These are phyloP conservation scores for Troilus luridus DNA, from an alignment of 2,888 invertebrate species.

Conservation along the genomic window DNA sequence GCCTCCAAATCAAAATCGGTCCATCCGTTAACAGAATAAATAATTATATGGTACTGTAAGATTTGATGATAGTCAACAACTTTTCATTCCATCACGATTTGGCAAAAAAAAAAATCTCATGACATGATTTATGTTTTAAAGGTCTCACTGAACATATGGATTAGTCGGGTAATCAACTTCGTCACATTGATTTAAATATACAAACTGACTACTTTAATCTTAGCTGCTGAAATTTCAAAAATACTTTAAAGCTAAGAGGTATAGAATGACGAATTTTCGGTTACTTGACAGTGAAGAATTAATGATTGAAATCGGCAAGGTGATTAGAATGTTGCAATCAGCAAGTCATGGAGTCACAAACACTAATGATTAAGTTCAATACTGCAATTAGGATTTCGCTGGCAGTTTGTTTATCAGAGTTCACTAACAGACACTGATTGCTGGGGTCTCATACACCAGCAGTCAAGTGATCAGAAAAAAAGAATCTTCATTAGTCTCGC, in stretches of 20 bases:
- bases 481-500: too few species aligned
- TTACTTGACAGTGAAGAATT: neutral
- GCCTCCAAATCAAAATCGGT: too few species aligned
- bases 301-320: neutral
- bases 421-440: neutral
- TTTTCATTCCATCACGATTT: too few species aligned
- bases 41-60: too few species aligned
- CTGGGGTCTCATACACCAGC: neutral
- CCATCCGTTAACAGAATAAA: too few species aligned
- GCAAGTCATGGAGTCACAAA: neutral
- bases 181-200: neutral
- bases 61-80: too few species aligned
- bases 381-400: neutral
- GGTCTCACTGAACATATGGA: too few species aligned
- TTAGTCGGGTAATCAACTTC: neutral
- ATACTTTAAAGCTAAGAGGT: neutral
- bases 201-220: neutral
- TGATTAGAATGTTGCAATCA: neutral
- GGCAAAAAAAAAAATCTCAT: too few species aligned
- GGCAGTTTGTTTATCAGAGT: neutral
- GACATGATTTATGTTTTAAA: too few species aligned
- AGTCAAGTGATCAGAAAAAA: neutral
- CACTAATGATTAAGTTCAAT: neutral
- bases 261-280: neutral
- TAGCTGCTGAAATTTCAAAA: neutral